Conservation (phyloP, 1,140 invertebrate species). For the Diachasmimorpha longicaudata region DNA sequence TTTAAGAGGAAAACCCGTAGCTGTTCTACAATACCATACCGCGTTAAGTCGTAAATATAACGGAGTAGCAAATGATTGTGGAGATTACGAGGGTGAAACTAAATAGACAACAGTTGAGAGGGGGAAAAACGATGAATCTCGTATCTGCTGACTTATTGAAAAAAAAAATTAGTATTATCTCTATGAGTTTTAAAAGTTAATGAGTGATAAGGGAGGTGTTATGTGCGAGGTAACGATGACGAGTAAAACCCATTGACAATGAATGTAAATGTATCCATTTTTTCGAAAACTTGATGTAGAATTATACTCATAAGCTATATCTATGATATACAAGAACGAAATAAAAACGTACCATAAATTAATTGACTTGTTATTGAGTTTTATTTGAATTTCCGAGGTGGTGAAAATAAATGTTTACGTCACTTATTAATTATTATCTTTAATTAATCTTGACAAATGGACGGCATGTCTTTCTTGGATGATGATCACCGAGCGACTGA, state of each 20-base stretch:
- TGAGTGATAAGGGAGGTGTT: neutral
- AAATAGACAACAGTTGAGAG: neutral
- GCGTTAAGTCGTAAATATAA: slow-evolving; percentile 45
- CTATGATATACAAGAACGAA: slow-evolving; percentile 62
- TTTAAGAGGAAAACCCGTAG: slow-evolving; percentile 57
- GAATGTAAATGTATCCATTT: slow-evolving; percentile 66
- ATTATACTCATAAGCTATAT: slow-evolving; percentile 65
- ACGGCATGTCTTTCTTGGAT: neutral
- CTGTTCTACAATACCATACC: slow-evolving; percentile 59
- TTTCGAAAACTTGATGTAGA: slow-evolving; percentile 64
- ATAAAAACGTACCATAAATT: slow-evolving; percentile 63
- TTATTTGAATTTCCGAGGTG: too few relatives aligned
- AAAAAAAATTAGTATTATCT: slow-evolving; percentile 27
- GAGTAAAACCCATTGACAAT: slow-evolving; percentile 62
- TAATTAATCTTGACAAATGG: too few relatives aligned
- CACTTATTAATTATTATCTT: too few relatives aligned
- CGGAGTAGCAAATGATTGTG: slow-evolving; percentile 7
- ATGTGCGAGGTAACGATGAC: slow-evolving; percentile 39
- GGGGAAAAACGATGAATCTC: neutral
- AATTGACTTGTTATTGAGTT: slow-evolving; percentile 26
- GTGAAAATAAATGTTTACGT: too few relatives aligned
- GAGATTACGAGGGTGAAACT: neutral
- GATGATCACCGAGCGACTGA: too few relatives aligned
- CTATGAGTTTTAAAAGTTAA: slow-evolving; percentile 24
- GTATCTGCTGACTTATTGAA: slow-evolving; percentile 12